phyloP scores from a whole-genome alignment of 1,140 invertebrate species.

The Augochlora pura region DNA sequence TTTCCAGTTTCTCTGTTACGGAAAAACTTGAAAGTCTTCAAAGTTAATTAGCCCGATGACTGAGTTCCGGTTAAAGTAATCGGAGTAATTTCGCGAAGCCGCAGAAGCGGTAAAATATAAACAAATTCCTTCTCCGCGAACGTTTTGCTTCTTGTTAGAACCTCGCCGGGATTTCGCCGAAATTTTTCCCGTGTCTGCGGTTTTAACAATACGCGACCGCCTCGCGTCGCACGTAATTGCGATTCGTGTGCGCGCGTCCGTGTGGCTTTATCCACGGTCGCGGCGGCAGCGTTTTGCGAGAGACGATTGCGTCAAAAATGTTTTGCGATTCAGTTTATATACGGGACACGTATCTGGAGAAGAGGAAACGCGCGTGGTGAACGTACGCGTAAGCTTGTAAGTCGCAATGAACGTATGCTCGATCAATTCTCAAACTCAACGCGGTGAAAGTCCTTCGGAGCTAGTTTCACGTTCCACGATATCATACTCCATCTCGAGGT shows the following conservation, averaged over 20 bases:
- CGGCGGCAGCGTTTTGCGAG: neutral
- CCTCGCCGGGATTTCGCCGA: neutral
- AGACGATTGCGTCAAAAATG: slow-evolving; percentile 12
- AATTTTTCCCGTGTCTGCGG: neutral
- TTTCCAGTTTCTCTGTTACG: neutral
- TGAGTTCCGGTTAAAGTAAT: no score
- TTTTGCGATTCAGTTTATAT: slow-evolving; percentile 6
- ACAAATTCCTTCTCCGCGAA: neutral
- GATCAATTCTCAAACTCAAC: slow-evolving; percentile 5
- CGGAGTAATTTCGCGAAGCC: no score
- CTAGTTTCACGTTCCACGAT: slow-evolving; percentile 4
- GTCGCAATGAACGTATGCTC: slow-evolving; percentile 5
- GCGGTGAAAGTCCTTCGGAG: slow-evolving; percentile 50
- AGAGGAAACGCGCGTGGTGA: slow-evolving; percentile 19
- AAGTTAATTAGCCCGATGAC: neutral
- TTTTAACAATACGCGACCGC: neutral
- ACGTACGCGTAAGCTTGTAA: slow-evolving; percentile 5
- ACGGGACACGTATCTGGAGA: slow-evolving; percentile 30
- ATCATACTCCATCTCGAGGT: slow-evolving; percentile 33
- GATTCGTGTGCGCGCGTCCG: neutral
- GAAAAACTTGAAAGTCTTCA: neutral
- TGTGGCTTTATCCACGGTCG: neutral
- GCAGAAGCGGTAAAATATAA: neutral
- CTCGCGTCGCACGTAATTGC: neutral
- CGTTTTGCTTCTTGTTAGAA: neutral